Evolutionary conservation across 2,797 vertebrate species (phyloP).

Genomic region (Crenuchus spilurus): DNA sequence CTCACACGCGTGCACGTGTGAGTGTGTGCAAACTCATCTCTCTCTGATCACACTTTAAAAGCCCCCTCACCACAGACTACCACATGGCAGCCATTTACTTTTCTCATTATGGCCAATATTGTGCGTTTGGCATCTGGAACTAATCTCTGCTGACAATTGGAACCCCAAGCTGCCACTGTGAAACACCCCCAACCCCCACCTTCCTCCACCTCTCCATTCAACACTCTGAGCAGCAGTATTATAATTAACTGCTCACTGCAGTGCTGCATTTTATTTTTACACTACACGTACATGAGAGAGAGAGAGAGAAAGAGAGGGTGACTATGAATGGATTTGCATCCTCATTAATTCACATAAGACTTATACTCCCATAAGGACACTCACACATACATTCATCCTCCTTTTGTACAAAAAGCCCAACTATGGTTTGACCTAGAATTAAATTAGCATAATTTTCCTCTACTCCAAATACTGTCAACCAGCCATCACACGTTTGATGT

Average conservation of each 20-base stretch:
- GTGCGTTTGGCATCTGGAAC: constrained; percentile 52
- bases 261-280: constrained; percentile 19
- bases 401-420: too few species aligned
- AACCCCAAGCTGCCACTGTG: constrained; percentile 48
- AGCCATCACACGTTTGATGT: too few species aligned
- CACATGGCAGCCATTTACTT: constrained; percentile 29
- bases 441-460: too few species aligned
- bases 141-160: constrained; percentile 61
- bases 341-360: neutral
- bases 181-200: constrained; percentile 32
- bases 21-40: neutral
- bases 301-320: neutral
- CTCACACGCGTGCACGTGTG: constrained; percentile 1
- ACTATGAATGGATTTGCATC: neutral
- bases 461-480: too few species aligned
- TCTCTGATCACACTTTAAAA: constrained; percentile 10
- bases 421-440: too few species aligned
- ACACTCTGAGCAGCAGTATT: constrained; percentile 42
- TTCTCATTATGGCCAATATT: constrained; percentile 50
- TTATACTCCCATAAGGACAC: neutral
- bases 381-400: neutral
- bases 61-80: neutral
- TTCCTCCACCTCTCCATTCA: constrained; percentile 14
- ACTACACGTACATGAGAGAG: neutral
- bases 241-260: constrained; percentile 53